Conservation (phyloP, 2,797 vertebrate genomes). For the Rhincodon typus region DNA sequence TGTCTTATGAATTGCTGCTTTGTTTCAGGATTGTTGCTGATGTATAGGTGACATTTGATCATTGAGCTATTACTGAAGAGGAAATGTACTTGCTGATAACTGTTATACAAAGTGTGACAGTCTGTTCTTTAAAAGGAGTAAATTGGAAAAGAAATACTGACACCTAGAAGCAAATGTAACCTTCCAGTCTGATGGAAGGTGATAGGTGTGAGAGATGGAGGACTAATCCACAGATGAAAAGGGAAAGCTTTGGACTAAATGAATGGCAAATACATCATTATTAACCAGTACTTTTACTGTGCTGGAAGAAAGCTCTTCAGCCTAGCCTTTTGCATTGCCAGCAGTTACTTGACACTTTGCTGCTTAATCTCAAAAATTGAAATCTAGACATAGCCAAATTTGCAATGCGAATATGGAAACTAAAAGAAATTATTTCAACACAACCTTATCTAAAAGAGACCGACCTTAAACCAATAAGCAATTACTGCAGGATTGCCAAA, state of each 20-base stretch:
- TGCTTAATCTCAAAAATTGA: background rate
- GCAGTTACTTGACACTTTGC: background rate
- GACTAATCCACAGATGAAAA: background rate
- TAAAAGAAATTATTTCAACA: too few relatives aligned
- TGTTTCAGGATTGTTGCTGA: background rate
- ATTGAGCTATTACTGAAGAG: background rate
- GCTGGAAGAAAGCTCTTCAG: background rate
- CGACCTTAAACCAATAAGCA: too few relatives aligned
- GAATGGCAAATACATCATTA: conserved; percentile 21
- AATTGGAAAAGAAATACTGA: background rate
- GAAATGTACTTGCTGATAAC: background rate
- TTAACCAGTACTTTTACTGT: background rate
- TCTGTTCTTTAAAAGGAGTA: background rate
- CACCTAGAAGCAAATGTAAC: background rate
- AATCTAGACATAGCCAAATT: too few relatives aligned
- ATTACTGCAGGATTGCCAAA: too few relatives aligned
- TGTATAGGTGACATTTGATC: background rate
- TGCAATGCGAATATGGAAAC: too few relatives aligned
- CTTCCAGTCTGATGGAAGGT: background rate
- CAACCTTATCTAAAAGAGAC: too few relatives aligned
- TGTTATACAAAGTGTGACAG: background rate
- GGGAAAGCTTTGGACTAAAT: conserved; percentile 8
- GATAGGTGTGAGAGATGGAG: background rate
- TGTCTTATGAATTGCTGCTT: background rate
- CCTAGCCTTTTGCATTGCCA: background rate